A percentile compares a stretch with the other conserved stretches of the same genome.
Conservation (phyloP, 2,797 vertebrate species). For the Phrynocephalus guinanensis region DNA sequence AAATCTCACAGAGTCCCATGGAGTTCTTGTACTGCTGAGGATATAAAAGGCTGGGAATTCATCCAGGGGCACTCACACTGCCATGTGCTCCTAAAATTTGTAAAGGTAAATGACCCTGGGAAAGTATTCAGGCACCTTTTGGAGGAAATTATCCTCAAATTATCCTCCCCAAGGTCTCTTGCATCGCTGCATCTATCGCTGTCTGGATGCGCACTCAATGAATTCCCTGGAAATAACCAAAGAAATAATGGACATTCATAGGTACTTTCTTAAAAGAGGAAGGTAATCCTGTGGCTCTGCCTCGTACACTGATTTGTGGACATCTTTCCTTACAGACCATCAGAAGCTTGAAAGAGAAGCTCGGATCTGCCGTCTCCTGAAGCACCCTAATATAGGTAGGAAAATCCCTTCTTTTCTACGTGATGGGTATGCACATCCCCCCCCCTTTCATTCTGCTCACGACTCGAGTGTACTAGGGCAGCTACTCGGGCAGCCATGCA, state of each 20-base stretch:
- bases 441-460: not conserved
- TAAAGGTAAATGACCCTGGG: not conserved
- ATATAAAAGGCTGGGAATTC: not conserved
- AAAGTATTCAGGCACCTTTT: not conserved
- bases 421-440: accelerated
- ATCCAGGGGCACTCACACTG: not conserved
- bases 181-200: not conserved
- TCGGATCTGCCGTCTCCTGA: constrained; percentile 93
- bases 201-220: not conserved
- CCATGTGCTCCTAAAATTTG: not conserved
- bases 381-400: constrained; percentile 85
- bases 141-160: not conserved
- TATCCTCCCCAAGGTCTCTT: not conserved
- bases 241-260: not conserved
- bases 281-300: not conserved
- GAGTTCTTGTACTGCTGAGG: not conserved
- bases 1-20: not conserved
- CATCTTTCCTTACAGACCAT: constrained; percentile 85
- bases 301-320: constrained; percentile 2
- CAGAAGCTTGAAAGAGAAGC: constrained; percentile 97
- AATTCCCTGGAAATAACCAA: not conserved
- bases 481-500: too few species aligned
- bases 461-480: too few species aligned
- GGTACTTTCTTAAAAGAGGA: not conserved
- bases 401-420: accelerated